Percentiles rank a stretch among this genome's conserved stretches.
These are phyloP conservation scores for Sarcophilus harrisii DNA, from an alignment of 2,797 vertebrate species.

Conservation along the genomic window DNA sequence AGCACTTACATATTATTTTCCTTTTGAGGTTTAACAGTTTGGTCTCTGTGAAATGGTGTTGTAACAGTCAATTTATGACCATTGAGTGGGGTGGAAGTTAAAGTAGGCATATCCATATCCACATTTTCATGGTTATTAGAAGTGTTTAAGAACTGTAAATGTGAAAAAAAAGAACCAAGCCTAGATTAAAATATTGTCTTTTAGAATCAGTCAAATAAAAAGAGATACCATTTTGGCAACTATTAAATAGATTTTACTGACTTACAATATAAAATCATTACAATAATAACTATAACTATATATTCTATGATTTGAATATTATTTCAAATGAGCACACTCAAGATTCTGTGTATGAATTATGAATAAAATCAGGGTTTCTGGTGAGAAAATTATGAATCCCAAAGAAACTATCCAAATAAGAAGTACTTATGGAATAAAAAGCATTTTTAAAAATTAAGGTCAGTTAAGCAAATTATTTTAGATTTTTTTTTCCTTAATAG, in stretches of 20 bases:
- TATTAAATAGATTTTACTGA: constrained; percentile 66
- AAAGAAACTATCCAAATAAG: constrained; percentile 33
- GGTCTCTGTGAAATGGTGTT: constrained; percentile 88
- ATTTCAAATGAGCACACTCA: neutral
- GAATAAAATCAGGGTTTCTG: constrained; percentile 59
- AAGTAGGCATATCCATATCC: constrained; percentile 88
- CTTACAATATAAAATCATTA: neutral
- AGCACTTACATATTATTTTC: constrained; percentile 94
- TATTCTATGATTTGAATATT: constrained; percentile 43
- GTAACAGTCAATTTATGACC: constrained; percentile 90
- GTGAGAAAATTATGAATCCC: constrained; percentile 56
- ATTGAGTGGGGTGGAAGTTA: constrained; percentile 90
- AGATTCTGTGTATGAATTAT: constrained; percentile 58
- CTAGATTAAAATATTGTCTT: constrained; percentile 49
- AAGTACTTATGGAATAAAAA: constrained; percentile 55
- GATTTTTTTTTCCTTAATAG: constrained; percentile 66
- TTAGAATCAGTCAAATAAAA: constrained; percentile 39
- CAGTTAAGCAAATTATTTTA: constrained; percentile 51
- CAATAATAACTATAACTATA: neutral
- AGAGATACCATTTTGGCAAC: constrained; percentile 50
- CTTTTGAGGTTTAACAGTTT: constrained; percentile 91
- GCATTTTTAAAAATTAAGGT: constrained; percentile 55
- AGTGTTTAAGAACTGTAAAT: constrained; percentile 93
- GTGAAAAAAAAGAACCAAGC: constrained; percentile 66
- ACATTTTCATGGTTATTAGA: constrained; percentile 91